Percentiles rank a stretch among this genome's conserved stretches.
Conservation (phyloP, 2,888 invertebrate genomes). For the Agrilus biguttatus region DNA sequence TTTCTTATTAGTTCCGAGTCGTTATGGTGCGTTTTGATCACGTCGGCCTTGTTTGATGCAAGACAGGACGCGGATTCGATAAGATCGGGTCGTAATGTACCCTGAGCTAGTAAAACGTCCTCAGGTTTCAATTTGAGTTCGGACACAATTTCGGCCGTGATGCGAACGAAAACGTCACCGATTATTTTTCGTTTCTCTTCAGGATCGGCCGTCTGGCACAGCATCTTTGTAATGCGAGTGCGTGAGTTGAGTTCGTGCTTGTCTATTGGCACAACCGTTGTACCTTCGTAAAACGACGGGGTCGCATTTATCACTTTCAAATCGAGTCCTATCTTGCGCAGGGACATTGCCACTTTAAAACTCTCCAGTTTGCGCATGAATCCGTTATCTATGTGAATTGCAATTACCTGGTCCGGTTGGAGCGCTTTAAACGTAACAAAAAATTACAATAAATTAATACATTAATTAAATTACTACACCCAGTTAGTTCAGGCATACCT, state of each 20-base stretch:
- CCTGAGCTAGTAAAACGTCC: conserved; percentile 86
- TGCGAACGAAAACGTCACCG: conserved; percentile 94
- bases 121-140: conserved; percentile 82
- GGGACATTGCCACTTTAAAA: conserved; percentile 68
- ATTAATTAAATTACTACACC: no score
- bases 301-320: conserved; percentile 56
- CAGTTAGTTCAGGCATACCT: no score
- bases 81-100: conserved; percentile 91
- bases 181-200: conserved; percentile 98
- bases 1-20: conserved; percentile 86
- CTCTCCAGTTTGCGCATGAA: conserved; percentile 97
- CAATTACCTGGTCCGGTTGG: conserved; percentile 80
- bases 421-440: conserved; percentile 42
- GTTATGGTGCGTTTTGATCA: conserved; percentile 99
- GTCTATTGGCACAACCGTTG: conserved; percentile 59
- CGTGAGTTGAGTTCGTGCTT: conserved; percentile 36
- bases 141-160: conserved; percentile 78
- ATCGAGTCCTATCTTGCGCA: conserved; percentile 69
- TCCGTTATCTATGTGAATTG: conserved; percentile 96
- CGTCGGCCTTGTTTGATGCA: conserved; percentile 75
- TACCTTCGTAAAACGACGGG: conserved; percentile 62
- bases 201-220: conserved; percentile 77
- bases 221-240: conserved; percentile 61
- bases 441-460: no score
- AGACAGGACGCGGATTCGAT: conserved; percentile 91